Percentiles rank a stretch among this genome's conserved stretches.
phyloP scores from a whole-genome alignment of 92 coral and sea anemone genomes.

The Epizoanthus scotinus region DNA sequence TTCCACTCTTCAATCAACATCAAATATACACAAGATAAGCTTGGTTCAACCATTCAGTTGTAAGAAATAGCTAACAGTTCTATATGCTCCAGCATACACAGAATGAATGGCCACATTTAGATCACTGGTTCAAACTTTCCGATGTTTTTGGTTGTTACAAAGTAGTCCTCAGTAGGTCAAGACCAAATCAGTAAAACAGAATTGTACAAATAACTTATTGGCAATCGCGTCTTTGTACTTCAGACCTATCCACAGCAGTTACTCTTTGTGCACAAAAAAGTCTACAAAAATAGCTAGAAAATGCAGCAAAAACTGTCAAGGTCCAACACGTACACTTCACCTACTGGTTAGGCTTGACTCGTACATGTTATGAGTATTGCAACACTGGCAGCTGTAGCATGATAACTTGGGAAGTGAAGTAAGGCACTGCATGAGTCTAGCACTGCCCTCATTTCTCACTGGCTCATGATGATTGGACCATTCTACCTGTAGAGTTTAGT shows the following conservation, averaged over 20 bases:
- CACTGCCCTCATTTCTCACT: background rate
- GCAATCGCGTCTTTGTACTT: background rate
- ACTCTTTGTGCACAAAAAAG: constrained; percentile 1
- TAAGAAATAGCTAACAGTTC: too few species aligned
- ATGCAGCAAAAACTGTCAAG: background rate
- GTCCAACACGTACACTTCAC: background rate
- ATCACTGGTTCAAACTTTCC: too few species aligned
- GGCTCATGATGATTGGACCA: background rate
- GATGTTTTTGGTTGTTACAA: too few species aligned
- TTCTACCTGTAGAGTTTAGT: background rate
- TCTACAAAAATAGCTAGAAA: constrained; percentile 45
- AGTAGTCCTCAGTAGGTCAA: too few species aligned
- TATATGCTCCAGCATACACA: too few species aligned
- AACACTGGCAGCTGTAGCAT: too few species aligned
- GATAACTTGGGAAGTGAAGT: background rate
- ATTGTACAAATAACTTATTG: background rate
- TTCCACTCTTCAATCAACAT: too few species aligned
- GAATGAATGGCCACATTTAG: too few species aligned
- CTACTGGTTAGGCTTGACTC: background rate
- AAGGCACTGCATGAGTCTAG: background rate
- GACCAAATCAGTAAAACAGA: background rate
- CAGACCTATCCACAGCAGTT: background rate
- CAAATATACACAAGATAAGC: too few species aligned
- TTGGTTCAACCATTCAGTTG: too few species aligned
- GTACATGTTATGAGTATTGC: background rate